phyloP scores from a whole-genome alignment of 2,888 invertebrate genomes.

The Coelinius sp. region DNA sequence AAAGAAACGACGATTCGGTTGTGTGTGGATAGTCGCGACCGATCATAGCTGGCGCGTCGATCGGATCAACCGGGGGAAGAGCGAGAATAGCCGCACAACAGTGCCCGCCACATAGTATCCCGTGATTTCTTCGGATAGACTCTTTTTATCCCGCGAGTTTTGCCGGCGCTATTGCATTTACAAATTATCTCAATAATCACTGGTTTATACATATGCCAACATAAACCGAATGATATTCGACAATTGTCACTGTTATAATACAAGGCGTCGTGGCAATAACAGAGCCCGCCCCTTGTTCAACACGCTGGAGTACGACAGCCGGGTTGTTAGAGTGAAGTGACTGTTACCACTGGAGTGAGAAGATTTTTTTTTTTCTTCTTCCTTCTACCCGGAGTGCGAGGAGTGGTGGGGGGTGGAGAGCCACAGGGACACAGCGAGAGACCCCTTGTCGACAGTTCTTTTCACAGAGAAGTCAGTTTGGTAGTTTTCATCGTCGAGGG shows the following conservation, averaged over 20 bases:
- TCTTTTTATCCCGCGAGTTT: neutral
- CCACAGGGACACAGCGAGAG: conserved; percentile 8
- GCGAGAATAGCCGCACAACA: conserved; percentile 42
- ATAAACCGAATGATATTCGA: conserved; percentile 36
- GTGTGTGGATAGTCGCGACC: conserved; percentile 69
- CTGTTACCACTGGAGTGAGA: conserved; percentile 43
- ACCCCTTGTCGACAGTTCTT: conserved; percentile 30
- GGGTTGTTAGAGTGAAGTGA: conserved; percentile 26
- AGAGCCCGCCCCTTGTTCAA: conserved; percentile 35
- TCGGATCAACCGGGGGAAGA: conserved; percentile 63
- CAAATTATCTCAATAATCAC: conserved; percentile 21
- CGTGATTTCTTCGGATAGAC: conserved; percentile 37
- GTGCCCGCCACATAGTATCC: conserved; percentile 28
- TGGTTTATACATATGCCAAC: neutral
- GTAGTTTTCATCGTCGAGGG: conserved; percentile 29
- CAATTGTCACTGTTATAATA: conserved; percentile 22
- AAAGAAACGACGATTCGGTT: conserved; percentile 69
- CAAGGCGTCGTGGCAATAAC: conserved; percentile 23
- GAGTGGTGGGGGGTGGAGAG: neutral
- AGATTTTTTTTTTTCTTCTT: conserved; percentile 34
- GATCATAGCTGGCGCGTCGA: conserved; percentile 71
- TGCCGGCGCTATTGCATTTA: conserved; percentile 32
- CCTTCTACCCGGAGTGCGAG: conserved; percentile 15
- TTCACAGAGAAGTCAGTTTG: conserved; percentile 24
- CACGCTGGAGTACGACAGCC: conserved; percentile 32